Evolutionary conservation across 2,797 vertebrate species (phyloP).

Genomic region (Sebastes iracundus): DNA sequence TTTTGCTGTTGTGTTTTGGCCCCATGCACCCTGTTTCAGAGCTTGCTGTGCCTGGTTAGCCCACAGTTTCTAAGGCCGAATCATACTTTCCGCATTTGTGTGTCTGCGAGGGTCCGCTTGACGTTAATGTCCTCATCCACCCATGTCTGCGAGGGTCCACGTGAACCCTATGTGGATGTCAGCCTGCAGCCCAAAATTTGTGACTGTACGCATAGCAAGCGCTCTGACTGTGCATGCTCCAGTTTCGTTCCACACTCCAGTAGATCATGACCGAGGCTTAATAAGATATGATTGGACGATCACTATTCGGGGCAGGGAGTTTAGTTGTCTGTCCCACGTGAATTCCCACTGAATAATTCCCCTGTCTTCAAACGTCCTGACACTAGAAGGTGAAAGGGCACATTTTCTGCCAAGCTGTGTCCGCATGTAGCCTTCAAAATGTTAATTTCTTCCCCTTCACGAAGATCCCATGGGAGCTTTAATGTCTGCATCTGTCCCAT

Average conservation of each 20-base stretch:
- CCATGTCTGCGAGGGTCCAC: no score
- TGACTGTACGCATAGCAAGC: no score
- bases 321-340: neutral
- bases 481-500: conserved; percentile 45
- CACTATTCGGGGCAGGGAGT: neutral
- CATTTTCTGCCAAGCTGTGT: conserved; percentile 26
- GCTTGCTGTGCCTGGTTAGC: neutral
- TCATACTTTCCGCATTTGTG: no score
- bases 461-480: conserved; percentile 39
- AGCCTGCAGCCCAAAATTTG: no score
- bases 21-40: neutral
- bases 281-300: neutral
- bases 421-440: conserved; percentile 18
- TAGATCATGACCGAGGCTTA: no score
- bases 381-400: conserved; percentile 17
- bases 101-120: no score
- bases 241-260: no score
- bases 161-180: no score
- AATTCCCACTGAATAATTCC: conserved; percentile 10
- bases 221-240: no score
- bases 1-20: neutral
- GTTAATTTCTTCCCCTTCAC: conserved; percentile 41
- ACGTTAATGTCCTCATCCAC: no score
- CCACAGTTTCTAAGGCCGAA: no score
- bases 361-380: neutral